phyloP scores from a whole-genome alignment of 1,140 invertebrate genomes.

The Microplitis demolitor region DNA sequence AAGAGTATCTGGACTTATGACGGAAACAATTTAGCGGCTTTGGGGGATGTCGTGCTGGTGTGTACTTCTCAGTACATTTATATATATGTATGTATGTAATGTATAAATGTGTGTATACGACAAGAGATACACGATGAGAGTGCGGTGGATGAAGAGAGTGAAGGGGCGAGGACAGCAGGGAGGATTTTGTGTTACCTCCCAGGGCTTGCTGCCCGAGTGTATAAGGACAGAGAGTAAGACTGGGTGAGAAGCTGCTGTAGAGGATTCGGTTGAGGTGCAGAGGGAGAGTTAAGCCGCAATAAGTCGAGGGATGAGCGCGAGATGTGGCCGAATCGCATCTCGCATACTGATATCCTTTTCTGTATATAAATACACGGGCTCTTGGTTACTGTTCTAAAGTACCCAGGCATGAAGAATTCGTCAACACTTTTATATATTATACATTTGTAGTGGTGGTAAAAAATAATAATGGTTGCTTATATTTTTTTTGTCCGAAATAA shows the following conservation, averaged over 20 bases:
- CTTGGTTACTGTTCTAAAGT: no score
- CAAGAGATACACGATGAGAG: background rate
- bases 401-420: no score
- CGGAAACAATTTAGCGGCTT: slow-evolving; percentile 63
- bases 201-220: background rate
- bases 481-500: background rate
- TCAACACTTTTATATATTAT: no score
- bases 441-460: no score
- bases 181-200: slow-evolving; percentile 10
- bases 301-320: slow-evolving; percentile 62
- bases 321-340: slow-evolving; percentile 61
- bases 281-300: slow-evolving; percentile 59
- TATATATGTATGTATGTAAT: no score
- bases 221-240: slow-evolving; percentile 17
- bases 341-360: slow-evolving; percentile 60
- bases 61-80: no score
- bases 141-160: background rate
- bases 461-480: no score
- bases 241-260: slow-evolving; percentile 27
- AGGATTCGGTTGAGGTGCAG: slow-evolving; percentile 39
- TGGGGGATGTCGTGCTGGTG: slow-evolving; percentile 38
- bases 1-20: slow-evolving; percentile 62
- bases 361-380: background rate
- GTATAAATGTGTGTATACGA: slow-evolving; percentile 26
- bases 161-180: background rate